Evolutionary conservation across 2,888 invertebrate species (phyloP).

Genomic region (Pasiphila rectangulata): DNA sequence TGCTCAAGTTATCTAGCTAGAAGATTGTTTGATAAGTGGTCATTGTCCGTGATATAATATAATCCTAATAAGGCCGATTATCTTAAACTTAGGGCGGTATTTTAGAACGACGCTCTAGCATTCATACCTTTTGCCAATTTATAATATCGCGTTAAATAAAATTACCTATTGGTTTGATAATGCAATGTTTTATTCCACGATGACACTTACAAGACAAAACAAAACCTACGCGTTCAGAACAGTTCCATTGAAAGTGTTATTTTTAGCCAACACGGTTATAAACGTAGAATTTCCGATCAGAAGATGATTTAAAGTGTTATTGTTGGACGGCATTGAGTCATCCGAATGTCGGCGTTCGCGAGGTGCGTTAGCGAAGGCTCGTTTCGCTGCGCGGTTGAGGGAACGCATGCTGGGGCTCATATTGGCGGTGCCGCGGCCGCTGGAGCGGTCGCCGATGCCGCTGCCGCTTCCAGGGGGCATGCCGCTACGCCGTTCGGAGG

Average conservation of each 20-base stretch:
- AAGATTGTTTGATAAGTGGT: no score
- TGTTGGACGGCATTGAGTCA: constrained; percentile 33
- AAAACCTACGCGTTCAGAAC: constrained; percentile 5
- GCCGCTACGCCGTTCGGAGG: constrained; percentile 16
- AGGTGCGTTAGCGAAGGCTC: background rate
- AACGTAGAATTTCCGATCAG: constrained; percentile 15
- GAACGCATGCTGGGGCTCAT: background rate
- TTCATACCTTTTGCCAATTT: no score
- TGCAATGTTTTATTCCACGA: constrained; percentile 24
- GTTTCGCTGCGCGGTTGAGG: background rate
- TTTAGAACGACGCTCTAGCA: no score
- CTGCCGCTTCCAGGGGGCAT: background rate
- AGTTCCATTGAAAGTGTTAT: constrained; percentile 10
- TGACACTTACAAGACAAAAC: constrained; percentile 22
- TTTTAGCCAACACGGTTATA: background rate
- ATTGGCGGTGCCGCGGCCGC: background rate
- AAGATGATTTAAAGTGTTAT: constrained; percentile 32
- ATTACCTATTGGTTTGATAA: constrained; percentile 6
- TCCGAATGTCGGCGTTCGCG: constrained; percentile 47
- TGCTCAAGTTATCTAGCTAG: constrained; percentile 8
- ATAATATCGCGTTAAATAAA: constrained; percentile 13
- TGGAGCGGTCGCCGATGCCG: background rate
- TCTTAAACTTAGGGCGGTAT: no score
- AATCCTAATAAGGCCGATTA: no score
- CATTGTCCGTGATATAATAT: no score